phyloP scores from a whole-genome alignment of 2,113 vertebrate species.

The Malurus elegans region DNA sequence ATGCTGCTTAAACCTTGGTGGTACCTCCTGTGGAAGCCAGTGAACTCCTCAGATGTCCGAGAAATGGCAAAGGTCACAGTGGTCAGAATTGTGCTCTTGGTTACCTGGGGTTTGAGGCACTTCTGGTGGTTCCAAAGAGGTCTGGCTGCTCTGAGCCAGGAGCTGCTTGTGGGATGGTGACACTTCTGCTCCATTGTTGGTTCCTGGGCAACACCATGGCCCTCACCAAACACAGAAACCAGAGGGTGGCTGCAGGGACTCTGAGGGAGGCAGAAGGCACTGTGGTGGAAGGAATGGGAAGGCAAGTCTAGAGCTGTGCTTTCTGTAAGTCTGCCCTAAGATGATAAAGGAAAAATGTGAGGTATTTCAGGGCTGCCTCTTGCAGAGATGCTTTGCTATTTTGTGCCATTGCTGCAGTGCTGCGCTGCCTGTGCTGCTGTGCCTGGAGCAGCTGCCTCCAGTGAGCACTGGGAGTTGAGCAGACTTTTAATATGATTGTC shows the following conservation, averaged over 20 bases:
- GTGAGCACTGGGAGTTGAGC: not conserved
- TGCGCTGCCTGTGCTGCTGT: not conserved
- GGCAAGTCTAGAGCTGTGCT: not conserved
- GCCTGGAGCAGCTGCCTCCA: not conserved
- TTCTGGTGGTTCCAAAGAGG: not conserved
- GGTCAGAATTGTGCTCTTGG: not conserved
- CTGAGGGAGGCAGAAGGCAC: accelerated
- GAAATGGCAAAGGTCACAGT: not conserved
- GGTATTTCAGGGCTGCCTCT: not conserved
- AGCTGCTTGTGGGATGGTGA: not conserved
- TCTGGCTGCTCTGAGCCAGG: not conserved
- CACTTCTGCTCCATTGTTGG: not conserved
- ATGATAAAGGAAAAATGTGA: not conserved
- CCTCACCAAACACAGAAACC: accelerated
- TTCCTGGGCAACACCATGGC: accelerated
- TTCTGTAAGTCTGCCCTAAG: not conserved
- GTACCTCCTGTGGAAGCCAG: not conserved
- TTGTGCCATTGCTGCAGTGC: not conserved
- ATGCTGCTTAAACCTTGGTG: not conserved
- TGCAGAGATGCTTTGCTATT: not conserved
- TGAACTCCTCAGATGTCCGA: not conserved
- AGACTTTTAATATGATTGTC: not conserved
- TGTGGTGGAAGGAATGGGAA: not conserved
- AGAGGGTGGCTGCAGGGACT: not conserved
- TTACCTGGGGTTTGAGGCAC: not conserved